phyloP scores from a whole-genome alignment of 2,113 vertebrate genomes.

The Takifugu flavidus region DNA sequence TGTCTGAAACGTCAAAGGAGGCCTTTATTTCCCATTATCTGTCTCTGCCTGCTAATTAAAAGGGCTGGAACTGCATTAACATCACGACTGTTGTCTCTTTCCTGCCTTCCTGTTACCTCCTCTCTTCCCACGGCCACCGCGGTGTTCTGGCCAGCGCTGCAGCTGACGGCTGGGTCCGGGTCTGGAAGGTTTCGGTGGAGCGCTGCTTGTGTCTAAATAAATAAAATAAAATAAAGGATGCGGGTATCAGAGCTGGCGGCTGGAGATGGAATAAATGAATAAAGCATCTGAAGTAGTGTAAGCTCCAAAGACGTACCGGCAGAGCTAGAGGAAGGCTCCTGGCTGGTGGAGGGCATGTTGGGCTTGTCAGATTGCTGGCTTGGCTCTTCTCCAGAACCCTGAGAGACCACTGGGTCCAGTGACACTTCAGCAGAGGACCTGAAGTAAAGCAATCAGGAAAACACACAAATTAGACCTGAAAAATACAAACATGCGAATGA shows the following conservation, averaged over 20 bases:
- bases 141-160: slow-evolving; percentile 82
- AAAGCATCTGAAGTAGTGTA: no score
- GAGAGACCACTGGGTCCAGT: slow-evolving; percentile 84
- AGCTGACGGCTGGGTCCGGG: slow-evolving; percentile 80
- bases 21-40: neutral
- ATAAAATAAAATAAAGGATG: neutral
- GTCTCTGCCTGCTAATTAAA: no score
- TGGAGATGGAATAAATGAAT: neutral
- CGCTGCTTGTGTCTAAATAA: slow-evolving; percentile 84
- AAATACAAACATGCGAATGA: neutral
- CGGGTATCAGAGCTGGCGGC: neutral
- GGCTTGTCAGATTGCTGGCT: slow-evolving; percentile 67
- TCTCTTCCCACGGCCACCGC: slow-evolving; percentile 83
- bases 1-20: slow-evolving; percentile 5
- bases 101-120: slow-evolving; percentile 43
- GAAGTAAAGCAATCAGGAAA: slow-evolving; percentile 13
- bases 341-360: slow-evolving; percentile 39
- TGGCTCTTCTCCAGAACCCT: slow-evolving; percentile 83
- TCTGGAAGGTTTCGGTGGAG: slow-evolving; percentile 79
- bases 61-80: neutral
- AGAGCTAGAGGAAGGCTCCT: slow-evolving; percentile 93
- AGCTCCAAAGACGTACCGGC: slow-evolving; percentile 68
- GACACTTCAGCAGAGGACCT: slow-evolving; percentile 79
- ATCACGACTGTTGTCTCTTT: neutral
- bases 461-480: neutral